Conservation (phyloP, 2,113 vertebrate species). For the Coreoperca whiteheadi region DNA sequence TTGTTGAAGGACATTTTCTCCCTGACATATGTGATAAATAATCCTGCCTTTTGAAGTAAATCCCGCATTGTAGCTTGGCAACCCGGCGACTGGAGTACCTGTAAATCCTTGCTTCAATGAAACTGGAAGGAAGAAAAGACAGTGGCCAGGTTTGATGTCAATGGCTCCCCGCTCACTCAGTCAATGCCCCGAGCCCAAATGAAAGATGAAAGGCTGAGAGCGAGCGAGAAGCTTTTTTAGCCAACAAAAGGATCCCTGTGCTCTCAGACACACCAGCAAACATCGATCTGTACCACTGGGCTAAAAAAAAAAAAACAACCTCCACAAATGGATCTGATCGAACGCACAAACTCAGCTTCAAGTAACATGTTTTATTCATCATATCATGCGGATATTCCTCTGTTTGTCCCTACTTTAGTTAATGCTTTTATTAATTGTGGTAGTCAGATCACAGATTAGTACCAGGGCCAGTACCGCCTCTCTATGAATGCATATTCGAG, state of each 20-base stretch:
- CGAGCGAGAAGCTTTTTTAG: conserved; percentile 37
- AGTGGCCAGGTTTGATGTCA: conserved; percentile 68
- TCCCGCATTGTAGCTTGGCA: conserved; percentile 41
- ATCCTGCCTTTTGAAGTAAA: conserved; percentile 49
- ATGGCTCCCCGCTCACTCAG: conserved; percentile 50
- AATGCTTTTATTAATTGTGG: not conserved
- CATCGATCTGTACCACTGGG: conserved; percentile 60
- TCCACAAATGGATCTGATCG: conserved; percentile 53
- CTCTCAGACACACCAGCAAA: conserved; percentile 52
- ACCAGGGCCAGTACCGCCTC: no score
- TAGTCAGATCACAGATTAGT: no score
- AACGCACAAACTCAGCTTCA: conserved; percentile 42
- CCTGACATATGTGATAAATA: conserved; percentile 29
- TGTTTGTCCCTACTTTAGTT: conserved; percentile 14
- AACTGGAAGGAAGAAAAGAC: conserved; percentile 55
- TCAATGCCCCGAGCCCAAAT: conserved; percentile 61
- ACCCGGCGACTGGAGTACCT: conserved; percentile 29
- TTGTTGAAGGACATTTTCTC: conserved; percentile 42
- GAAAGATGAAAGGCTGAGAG: conserved; percentile 67
- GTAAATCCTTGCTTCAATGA: conserved; percentile 41
- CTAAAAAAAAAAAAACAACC: conserved; percentile 13
- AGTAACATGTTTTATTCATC: conserved; percentile 65
- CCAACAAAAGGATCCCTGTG: conserved; percentile 59
- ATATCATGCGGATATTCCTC: not conserved
- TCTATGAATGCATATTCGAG: no score